phyloP scores from a whole-genome alignment of 2,888 invertebrate genomes.

The Polymixis lichenea region DNA sequence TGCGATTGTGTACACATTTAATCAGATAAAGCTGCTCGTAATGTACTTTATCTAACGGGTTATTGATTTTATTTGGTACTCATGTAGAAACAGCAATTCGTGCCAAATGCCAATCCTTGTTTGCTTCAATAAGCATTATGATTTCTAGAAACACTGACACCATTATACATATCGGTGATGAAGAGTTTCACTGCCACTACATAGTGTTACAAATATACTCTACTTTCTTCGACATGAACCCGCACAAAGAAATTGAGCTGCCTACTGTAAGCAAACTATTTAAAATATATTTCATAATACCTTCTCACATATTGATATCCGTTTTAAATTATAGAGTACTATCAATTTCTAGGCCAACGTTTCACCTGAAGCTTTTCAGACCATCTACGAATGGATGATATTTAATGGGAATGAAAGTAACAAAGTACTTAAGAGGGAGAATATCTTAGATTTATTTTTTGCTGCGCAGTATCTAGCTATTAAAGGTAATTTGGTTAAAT shows the following conservation, averaged over 20 bases:
- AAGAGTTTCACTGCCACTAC: conserved; percentile 93
- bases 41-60: conserved; percentile 24
- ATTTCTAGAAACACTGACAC: conserved; percentile 92
- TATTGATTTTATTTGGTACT: conserved; percentile 44
- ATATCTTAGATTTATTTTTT: conserved; percentile 93
- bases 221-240: conserved; percentile 90
- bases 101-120: conserved; percentile 2
- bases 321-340: background rate
- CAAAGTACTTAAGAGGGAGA: conserved; percentile 92
- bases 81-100: conserved; percentile 3
- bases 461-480: conserved; percentile 93
- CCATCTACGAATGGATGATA: conserved; percentile 96
- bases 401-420: conserved; percentile 91
- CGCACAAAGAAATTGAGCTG: conserved; percentile 79
- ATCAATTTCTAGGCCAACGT: conserved; percentile 78
- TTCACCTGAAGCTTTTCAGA: conserved; percentile 91
- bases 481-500: conserved; percentile 86
- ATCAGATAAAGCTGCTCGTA: conserved; percentile 47
- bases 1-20: conserved; percentile 22
- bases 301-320: background rate
- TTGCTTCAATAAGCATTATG: conserved; percentile 26
- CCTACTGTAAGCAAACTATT: conserved; percentile 76
- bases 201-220: conserved; percentile 93
- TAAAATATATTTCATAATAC: background rate
- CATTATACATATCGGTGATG: conserved; percentile 91